Percentiles rank a stretch among this genome's conserved stretches.
These are phyloP conservation scores for Drosophila kepulauana DNA, from an alignment of 1,140 invertebrate species.

Conservation along the genomic window DNA sequence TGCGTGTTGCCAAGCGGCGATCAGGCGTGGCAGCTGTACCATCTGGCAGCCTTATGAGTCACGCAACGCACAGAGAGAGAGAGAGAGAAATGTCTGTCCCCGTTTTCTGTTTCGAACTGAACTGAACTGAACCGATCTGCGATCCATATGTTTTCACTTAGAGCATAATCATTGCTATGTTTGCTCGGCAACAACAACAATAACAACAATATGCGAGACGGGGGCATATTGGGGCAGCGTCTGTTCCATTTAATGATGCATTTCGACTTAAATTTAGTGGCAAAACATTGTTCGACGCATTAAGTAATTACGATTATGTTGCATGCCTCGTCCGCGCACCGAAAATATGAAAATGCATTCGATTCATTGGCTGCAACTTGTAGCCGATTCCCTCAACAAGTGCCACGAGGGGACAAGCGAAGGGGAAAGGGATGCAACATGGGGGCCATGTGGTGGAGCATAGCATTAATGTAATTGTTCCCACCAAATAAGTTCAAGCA, in stretches of 20 bases:
- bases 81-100: constrained; percentile 4
- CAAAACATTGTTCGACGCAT: constrained; percentile 58
- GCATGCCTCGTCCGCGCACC: constrained; percentile 19
- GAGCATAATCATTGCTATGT: constrained; percentile 48
- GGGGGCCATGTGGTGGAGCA: constrained; percentile 22
- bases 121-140: constrained; percentile 36
- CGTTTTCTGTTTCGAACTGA: neutral
- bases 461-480: constrained; percentile 24
- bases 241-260: constrained; percentile 52
- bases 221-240: neutral
- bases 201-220: no score
- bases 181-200: constrained; percentile 5
- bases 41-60: constrained; percentile 50
- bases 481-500: constrained; percentile 35
- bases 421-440: neutral
- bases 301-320: constrained; percentile 52
- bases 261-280: constrained; percentile 64
- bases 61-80: constrained; percentile 5
- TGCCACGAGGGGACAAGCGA: neutral
- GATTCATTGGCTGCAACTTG: constrained; percentile 47
- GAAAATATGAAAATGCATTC: constrained; percentile 39
- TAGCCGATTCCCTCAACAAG: constrained; percentile 5
- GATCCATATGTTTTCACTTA: constrained; percentile 72
- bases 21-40: constrained; percentile 33
- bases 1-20: constrained; percentile 20